Base-by-base conservation (phyloP, 2,888 invertebrate species). In the Meiosimyza decipiens region DNA sequence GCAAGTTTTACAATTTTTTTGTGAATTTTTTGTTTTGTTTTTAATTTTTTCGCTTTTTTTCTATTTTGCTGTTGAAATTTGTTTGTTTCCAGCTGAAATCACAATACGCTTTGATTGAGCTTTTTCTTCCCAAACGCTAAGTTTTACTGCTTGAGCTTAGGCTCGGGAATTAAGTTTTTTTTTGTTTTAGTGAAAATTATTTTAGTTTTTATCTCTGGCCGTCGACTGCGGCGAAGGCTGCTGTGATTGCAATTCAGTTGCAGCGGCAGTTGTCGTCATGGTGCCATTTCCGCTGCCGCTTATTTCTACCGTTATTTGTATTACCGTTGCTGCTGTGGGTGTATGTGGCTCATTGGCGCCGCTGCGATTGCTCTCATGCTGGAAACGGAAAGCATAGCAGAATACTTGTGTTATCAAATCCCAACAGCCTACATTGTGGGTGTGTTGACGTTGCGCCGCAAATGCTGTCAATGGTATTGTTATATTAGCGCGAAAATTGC, bases 61-160 rank as follows among this genome's bases (percentile, higher is more conserved):
- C n/a, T 22, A 54, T 52, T 52, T 51, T 63, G 50, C 62, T 64
- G 75, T 74, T 73, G 72, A 72, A 77, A 71, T 77, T 47, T 51
- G 16, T 64, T 64, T 60, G n/a, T 33, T 71, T 51, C 64, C 15
- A 71, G 76, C 74, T 76, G 79, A 79, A 79, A 85, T 85, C 85
- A 85, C 85, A 85, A 80, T 85, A 81, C 83, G 85, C 85, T 85
- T 85, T 86, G 85, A 85, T 84, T 84, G 85, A 85, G 85, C 85
- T 77, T 75, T 73, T 74, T 71, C 59, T 22, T 70, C 70, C 28
- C 28, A 4, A 28, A 28, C 28, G 28, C 28, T 28, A 28, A 28
- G 4, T 28, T 28, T 28, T 28, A 28, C 28, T 28, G 28, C 28
- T 28, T 28, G 28, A 28, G 3, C 28, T 28, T 28, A 28, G 28